Evolutionary conservation across 2,888 invertebrate genomes (phyloP), one percentile per base, ranked within the genome.

Genomic region (Ophion ventricosus): DNA sequence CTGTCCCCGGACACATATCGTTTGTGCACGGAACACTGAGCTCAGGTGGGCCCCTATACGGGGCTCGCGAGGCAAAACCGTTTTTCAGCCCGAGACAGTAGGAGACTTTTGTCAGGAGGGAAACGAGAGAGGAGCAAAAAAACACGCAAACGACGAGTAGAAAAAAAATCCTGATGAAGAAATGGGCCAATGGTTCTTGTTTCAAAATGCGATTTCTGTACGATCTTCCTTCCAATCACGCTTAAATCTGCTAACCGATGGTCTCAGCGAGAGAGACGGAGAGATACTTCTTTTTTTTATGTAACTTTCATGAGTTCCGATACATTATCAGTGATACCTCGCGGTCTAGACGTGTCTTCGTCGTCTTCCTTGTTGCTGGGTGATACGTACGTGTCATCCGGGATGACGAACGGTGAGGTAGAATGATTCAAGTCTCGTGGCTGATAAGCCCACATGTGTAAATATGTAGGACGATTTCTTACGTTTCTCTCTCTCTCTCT

Each of bases 1-100:
- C 56, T 57, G 66, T 73, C 88, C 89, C 88, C 87, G 86, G 88
- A 89, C 89, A 86, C 90, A 88, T 88, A 88, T 78, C 82, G 70
- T 70, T 70, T 63, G 61, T 63, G 63, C 25, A 69, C 67, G 78
- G 78, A 78, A 78, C 78, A 69, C 49, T 70, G 69, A 63, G 59
- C 61, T 79, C 72, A 78, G 20, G 64, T 81, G 59, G 49, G 69
- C 81, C 43, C 66, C 59, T 70, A 70, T 54, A 57, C 64, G 76
- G 23, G 57, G 57, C 67, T 66, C 66, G 23, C 64, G 76, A 35
- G 57, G 67, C 57, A 67, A 74, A 74, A 61, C 74, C 63, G 29
- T 75, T 64, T 43, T 73, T 14, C 25, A 23, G n/a, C 54, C 20
- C 61, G 14, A 63, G 73, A 72, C 14, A 63, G 40, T 5, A 35